Base-by-base conservation (phyloP, 2,888 invertebrate genomes). In the Metallyticus violacea region DNA sequence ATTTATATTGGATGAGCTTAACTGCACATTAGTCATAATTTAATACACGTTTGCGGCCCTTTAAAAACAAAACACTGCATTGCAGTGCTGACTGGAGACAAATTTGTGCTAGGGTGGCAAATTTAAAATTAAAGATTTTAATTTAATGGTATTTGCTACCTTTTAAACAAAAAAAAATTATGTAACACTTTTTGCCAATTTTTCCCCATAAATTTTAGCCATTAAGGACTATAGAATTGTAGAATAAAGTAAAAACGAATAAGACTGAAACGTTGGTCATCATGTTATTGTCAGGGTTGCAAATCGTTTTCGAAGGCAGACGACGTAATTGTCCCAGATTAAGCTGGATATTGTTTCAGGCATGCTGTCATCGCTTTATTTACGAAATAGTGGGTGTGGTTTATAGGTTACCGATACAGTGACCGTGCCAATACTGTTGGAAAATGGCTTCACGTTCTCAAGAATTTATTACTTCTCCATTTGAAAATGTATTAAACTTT, bases 401-500 rank as follows among this genome's bases (percentile, higher is more conserved):
- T 1, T 79, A 27, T 79, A 22, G 3, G 29, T 27, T 2, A 77
- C 7, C 15, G 15, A 6, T 4, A 62, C 15, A 15, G 40, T 62
- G 40, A 62, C 22, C 22, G 15, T 15, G 40, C 15, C 40, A 62
- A 22, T 15, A 62, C 40, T 62, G 6, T 62, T 22, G 22, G 22
- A 62, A 62, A 30, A 87, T 87, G 87, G 78, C 85, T 76, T 79
- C 87, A 78, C 87, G 80, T n/a, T 85, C 85, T 1, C 26, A 28
- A 22, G 88, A 86, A n/a, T 85, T 80, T 85, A 26, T 82, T 26
- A 86, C 84, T 15, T 86, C 86, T 81, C 95, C 95, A 88, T 94
- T 96, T 91, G 95, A 95, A 90, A 95, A 95, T 91, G 94, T 96
- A 89, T 94, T 95, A 89, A 95, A 94, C 90, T 94, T 95, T 89